Base-by-base conservation (phyloP, 2,113 vertebrate genomes). In the Plecotus auritus region DNA sequence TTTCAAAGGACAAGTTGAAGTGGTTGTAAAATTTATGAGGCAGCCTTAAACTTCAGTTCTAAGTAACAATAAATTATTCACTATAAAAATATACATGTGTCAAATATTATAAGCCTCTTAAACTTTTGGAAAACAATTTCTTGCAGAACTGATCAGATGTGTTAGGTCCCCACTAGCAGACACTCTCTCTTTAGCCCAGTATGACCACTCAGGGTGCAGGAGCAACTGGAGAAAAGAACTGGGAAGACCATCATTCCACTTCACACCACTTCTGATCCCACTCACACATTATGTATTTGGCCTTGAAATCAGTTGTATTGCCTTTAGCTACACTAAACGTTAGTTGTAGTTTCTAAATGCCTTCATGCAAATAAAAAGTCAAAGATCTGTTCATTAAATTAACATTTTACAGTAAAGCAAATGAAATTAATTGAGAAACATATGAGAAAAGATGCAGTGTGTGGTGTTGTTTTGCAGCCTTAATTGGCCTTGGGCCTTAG, bases 1-100 rank as follows among this genome's bases (percentile, higher is more conserved):
- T 98, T 98, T 98, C 97, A 98, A 98, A 98, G 97, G 97, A 97
- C 97, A 97, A 97, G 96, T 97, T 97, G 94, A 97, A 97, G 96
- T 94, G 97, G 96, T 91, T 97, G 96, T 97, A 97, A 98, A 96
- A 98, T 98, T 97, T 97, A 97, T 97, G 97, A 98, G 97, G 96
- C 94, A 96, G 97, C 94, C 96, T 97, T 98, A 97, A 98, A 98
- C 97, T 97, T 98, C 92, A 97, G 95, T 96, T 98, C 96, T 97
- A 96, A 97, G 94, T 96, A 96, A 95, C 95, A 97, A 98, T 98
- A 97, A 97, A 98, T 98, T 97, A 98, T 97, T 98, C 97, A 98
- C 96, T 93, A 98, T 96, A 97, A 97, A 97, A 97, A 97, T 96
- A 98, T 97, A 97, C 97, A 97, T 94, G 87, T 97, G 97, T 98